These are phyloP conservation scores for Holothuria scabra DNA, from an alignment of 53 echinoderm and acorn worm species.

Conservation along the genomic window DNA sequence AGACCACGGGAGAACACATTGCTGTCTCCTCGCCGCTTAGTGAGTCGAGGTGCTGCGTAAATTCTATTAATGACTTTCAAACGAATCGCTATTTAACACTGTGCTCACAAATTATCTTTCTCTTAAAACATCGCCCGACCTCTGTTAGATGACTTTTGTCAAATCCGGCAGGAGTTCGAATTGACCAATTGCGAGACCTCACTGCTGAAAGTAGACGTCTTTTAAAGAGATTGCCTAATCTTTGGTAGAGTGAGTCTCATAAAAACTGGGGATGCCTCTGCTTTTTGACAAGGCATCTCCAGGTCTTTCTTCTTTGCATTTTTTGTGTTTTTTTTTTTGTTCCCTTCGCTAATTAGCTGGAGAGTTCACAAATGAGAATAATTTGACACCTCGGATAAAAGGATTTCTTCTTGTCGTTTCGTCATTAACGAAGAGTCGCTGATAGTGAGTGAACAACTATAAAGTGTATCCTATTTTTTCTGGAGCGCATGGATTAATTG, in stretches of 20 bases:
- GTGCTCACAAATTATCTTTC: constrained; percentile 42
- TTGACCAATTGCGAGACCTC: constrained; percentile 12
- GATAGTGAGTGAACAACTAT: background rate
- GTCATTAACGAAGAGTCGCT: too few species aligned
- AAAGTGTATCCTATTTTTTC: constrained; percentile 7
- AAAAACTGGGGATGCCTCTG: too few species aligned
- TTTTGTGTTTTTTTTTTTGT: too few species aligned
- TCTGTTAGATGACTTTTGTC: constrained; percentile 26
- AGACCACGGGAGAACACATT: background rate
- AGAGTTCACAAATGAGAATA: too few species aligned
- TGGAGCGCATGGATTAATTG: constrained; percentile 14
- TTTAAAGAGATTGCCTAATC: too few species aligned
- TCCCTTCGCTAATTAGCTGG: too few species aligned
- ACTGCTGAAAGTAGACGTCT: too few species aligned
- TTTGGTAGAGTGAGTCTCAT: too few species aligned
- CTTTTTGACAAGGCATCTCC: too few species aligned
- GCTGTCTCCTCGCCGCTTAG: background rate
- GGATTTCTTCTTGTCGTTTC: too few species aligned
- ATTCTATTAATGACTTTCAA: constrained; percentile 49
- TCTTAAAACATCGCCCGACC: constrained; percentile 22
- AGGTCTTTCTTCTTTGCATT: too few species aligned
- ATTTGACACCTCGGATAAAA: too few species aligned
- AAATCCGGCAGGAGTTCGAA: constrained; percentile 29
- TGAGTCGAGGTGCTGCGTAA: constrained; percentile 21
- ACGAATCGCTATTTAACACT: constrained; percentile 36